Evolutionary conservation across 2,888 invertebrate species (phyloP).

Genomic region (Prostheceraeus crozeri): DNA sequence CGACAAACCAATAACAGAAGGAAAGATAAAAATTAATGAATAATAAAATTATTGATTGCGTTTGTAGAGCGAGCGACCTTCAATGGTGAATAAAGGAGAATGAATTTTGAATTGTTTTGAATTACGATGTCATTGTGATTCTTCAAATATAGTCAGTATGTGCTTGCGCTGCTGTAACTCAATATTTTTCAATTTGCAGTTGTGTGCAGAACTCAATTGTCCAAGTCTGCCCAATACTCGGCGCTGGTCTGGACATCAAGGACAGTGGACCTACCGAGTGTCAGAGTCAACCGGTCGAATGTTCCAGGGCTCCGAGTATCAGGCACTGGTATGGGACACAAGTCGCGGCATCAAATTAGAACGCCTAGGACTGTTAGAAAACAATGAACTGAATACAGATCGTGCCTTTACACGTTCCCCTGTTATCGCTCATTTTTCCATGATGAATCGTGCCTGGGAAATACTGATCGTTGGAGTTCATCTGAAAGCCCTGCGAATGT

Average conservation of each 20-base stretch:
- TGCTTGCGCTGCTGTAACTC: no score
- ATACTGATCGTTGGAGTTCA: constrained; percentile 40
- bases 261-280: constrained; percentile 61
- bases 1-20: no score
- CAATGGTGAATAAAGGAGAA: no score
- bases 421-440: constrained; percentile 43
- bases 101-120: no score
- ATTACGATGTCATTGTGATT: no score
- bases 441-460: constrained; percentile 41
- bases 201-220: constrained; percentile 65
- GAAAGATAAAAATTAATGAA: no score
- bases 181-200: no score
- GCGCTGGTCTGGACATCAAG: constrained; percentile 64
- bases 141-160: no score
- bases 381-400: no score
- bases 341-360: constrained; percentile 47
- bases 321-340: constrained; percentile 52
- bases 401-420: constrained; percentile 43
- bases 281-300: constrained; percentile 46
- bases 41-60: no score
- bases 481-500: constrained; percentile 41
- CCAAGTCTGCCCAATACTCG: constrained; percentile 63
- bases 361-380: no score
- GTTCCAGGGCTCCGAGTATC: constrained; percentile 46
- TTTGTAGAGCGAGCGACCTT: no score